Conservation (phyloP, 2,113 vertebrate genomes). For the Corvus hawaiiensis region DNA sequence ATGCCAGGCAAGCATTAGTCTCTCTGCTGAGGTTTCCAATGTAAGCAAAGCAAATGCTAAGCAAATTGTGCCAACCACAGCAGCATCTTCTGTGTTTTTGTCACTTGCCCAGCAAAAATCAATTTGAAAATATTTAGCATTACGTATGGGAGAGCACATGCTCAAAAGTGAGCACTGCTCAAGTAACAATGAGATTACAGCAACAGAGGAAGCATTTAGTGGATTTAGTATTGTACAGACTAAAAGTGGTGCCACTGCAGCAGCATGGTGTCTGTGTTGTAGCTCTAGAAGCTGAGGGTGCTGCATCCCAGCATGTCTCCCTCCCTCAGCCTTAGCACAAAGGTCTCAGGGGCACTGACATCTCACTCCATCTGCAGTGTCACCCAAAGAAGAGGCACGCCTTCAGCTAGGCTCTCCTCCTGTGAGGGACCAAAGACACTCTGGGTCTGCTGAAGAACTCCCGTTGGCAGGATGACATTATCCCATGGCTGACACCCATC, state of each 20-base stretch:
- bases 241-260: neutral
- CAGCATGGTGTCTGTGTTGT: neutral
- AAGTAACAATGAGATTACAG: neutral
- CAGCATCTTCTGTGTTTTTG: neutral
- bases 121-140: neutral
- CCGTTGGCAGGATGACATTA: neutral
- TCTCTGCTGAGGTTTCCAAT: neutral
- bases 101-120: neutral
- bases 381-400: neutral
- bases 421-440: neutral
- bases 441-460: neutral
- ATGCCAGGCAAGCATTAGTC: neutral
- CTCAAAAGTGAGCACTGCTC: neutral
- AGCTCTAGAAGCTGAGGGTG: neutral
- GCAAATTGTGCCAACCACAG: neutral
- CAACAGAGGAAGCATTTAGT: neutral
- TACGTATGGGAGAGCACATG: neutral
- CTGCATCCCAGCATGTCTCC: neutral
- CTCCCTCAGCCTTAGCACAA: neutral
- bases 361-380: neutral
- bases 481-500: neutral
- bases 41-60: neutral
- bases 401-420: neutral
- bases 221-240: neutral
- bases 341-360: neutral